A percentile compares a stretch with the other conserved stretches of the same genome.
These are phyloP conservation scores for Drosophila dunni DNA, from an alignment of 1,140 invertebrate species.

Conservation along the genomic window DNA sequence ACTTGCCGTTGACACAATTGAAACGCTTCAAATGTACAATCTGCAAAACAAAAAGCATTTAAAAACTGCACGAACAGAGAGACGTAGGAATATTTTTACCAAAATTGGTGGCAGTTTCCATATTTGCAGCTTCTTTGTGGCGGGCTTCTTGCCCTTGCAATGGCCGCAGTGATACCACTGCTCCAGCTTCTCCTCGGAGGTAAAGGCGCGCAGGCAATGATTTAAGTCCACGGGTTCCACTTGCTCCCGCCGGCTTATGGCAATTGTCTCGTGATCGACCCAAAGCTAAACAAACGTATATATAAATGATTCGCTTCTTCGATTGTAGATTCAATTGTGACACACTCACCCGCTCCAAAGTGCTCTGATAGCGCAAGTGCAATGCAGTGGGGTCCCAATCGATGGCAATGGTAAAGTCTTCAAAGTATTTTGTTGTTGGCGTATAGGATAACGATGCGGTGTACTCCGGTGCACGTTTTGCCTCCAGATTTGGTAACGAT, in stretches of 20 bases:
- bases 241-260: slow-evolving; percentile 88
- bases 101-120: slow-evolving; percentile 94
- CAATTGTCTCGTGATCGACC: slow-evolving; percentile 90
- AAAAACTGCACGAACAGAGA: too few relatives aligned
- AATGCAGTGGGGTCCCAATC: slow-evolving; percentile 95
- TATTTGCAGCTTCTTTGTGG: slow-evolving; percentile 95
- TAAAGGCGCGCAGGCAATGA: slow-evolving; percentile 93
- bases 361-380: slow-evolving; percentile 94
- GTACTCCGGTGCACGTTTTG: slow-evolving; percentile 66
- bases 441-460: slow-evolving; percentile 65
- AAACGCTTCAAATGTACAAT: slow-evolving; percentile 96
- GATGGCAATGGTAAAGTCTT: slow-evolving; percentile 83
- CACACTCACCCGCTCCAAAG: slow-evolving; percentile 89
- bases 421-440: slow-evolving; percentile 71
- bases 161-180: slow-evolving; percentile 93
- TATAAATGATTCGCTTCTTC: background rate
- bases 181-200: slow-evolving; percentile 93
- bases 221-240: slow-evolving; percentile 92
- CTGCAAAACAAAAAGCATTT: slow-evolving; percentile 85
- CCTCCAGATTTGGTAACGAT: slow-evolving; percentile 77
- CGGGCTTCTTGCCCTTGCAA: slow-evolving; percentile 92
- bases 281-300: slow-evolving; percentile 86
- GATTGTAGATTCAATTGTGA: too few relatives aligned
- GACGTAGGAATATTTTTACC: slow-evolving; percentile 86
- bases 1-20: slow-evolving; percentile 94